These are phyloP conservation scores for Chiloscyllium punctatum DNA, from an alignment of 2,797 vertebrate species.

Conservation along the genomic window DNA sequence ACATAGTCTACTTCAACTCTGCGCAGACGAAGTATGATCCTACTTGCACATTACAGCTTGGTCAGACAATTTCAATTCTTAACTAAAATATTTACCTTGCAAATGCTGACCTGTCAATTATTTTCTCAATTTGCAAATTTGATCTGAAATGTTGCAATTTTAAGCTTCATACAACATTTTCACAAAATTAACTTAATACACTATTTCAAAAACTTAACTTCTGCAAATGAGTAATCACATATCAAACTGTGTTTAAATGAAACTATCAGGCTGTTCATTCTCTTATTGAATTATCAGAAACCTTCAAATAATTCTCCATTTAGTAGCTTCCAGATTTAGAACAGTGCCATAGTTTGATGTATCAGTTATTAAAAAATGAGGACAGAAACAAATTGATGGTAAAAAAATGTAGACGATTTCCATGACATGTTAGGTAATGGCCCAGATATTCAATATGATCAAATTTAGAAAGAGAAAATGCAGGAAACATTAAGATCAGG, in stretches of 20 bases:
- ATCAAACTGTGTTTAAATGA: neutral
- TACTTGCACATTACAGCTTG: neutral
- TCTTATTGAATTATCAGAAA: neutral
- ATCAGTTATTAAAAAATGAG: neutral
- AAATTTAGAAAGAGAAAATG: neutral
- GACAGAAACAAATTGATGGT: neutral
- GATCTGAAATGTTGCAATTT: neutral
- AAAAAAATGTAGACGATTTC: neutral
- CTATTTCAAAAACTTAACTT: neutral
- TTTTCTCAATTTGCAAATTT: slow-evolving; percentile 40
- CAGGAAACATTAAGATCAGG: neutral
- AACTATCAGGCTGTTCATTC: neutral
- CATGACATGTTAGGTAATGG: neutral
- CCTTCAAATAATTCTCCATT: neutral
- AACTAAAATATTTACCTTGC: neutral
- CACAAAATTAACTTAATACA: neutral
- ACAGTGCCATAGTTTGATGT: neutral
- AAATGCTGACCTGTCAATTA: neutral
- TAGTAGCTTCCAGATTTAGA: neutral
- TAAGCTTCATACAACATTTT: neutral
- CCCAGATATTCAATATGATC: neutral
- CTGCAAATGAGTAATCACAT: neutral
- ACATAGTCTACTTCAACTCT: neutral
- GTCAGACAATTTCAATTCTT: neutral
- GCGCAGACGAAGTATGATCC: slow-evolving; percentile 6